Percentiles rank a stretch among this genome's conserved stretches.
phyloP scores from a whole-genome alignment of 1,140 invertebrate genomes.

The Brachionus sp. region DNA sequence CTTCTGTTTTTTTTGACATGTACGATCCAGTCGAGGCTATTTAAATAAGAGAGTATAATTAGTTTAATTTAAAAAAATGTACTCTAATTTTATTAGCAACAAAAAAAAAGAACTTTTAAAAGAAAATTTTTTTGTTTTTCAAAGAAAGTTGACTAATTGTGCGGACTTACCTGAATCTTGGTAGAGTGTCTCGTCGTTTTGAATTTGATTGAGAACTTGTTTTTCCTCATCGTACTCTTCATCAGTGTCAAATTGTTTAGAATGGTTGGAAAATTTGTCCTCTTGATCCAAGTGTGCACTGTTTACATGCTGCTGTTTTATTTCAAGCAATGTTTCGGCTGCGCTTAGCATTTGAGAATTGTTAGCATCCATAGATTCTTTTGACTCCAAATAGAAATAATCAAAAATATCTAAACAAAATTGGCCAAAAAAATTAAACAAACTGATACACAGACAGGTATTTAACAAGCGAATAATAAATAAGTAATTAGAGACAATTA shows the following conservation, averaged over 20 bases:
- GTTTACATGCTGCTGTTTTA: neutral
- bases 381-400: neutral
- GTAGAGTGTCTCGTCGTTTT: neutral
- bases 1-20: neutral
- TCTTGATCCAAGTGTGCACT: neutral
- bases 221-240: slow-evolving; percentile 26
- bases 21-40: neutral
- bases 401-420: neutral
- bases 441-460: slow-evolving; percentile 38
- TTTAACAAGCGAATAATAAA: neutral
- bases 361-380: neutral
- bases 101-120: slow-evolving; percentile 24
- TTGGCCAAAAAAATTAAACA: slow-evolving; percentile 14
- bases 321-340: slow-evolving; percentile 31
- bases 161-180: slow-evolving; percentile 10
- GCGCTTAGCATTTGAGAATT: slow-evolving; percentile 14
- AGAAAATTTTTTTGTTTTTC: neutral
- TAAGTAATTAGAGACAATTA: slow-evolving; percentile 24
- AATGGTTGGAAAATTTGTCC: neutral
- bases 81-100: neutral
- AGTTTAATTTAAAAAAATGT: slow-evolving; percentile 1
- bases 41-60: neutral
- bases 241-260: neutral
- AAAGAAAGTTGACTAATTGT: neutral
- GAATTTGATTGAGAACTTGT: slow-evolving; percentile 24